Evolutionary conservation across 2,888 invertebrate species (phyloP).

Genomic region (Malachius bipustulatus): DNA sequence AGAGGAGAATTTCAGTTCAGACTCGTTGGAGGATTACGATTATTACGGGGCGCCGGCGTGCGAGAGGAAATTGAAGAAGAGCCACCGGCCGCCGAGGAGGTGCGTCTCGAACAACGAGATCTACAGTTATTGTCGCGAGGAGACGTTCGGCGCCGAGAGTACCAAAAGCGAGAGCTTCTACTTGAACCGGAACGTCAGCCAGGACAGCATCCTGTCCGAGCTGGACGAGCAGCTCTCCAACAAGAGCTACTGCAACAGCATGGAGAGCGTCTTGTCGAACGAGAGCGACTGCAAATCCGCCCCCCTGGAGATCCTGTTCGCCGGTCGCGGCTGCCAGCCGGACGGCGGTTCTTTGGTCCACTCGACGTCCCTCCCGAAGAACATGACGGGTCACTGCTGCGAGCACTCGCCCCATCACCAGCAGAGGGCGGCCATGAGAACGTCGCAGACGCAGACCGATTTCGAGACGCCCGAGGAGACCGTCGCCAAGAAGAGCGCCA

Average conservation of each 20-base stretch:
- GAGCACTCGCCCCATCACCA: constrained; percentile 9
- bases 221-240: constrained; percentile 40
- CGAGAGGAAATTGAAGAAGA: constrained; percentile 33
- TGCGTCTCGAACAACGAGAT: constrained; percentile 72
- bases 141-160: constrained; percentile 26
- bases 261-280: constrained; percentile 71
- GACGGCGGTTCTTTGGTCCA: constrained; percentile 15
- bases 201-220: constrained; percentile 67
- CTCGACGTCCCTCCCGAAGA: constrained; percentile 28
- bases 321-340: constrained; percentile 30
- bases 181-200: constrained; percentile 59
- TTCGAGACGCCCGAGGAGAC: constrained; percentile 29
- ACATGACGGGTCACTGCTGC: constrained; percentile 19
- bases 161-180: constrained; percentile 71
- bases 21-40: constrained; percentile 63
- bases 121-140: constrained; percentile 34
- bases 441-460: constrained; percentile 35
- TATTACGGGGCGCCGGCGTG: constrained; percentile 30
- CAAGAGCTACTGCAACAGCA: constrained; percentile 60
- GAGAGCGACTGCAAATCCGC: constrained; percentile 69
- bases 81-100: constrained; percentile 46
- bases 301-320: constrained; percentile 60
- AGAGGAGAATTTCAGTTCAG: constrained; percentile 65
- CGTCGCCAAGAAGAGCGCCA: constrained; percentile 27
- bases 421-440: constrained; percentile 28